Percentiles rank a stretch among this genome's conserved stretches.
Conservation (phyloP, 1,140 invertebrate genomes). For the Pollicipes pollicipes region DNA sequence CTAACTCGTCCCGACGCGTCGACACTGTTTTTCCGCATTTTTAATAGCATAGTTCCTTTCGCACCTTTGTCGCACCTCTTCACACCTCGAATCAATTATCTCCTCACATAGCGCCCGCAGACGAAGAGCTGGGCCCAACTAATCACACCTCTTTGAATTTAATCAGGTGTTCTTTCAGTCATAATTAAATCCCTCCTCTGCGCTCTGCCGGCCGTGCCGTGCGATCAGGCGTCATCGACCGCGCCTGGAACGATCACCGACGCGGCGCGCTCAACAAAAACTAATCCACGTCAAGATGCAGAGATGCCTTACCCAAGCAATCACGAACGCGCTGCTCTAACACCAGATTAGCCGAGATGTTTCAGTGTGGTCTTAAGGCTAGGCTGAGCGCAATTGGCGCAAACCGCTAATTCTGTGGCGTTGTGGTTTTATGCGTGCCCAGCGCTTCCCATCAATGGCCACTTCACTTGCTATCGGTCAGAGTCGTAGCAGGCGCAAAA, state of each 20-base stretch:
- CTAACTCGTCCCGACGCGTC: not conserved
- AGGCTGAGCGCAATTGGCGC: not conserved
- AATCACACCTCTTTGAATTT: not conserved
- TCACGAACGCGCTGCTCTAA: not conserved
- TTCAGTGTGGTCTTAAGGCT: not conserved
- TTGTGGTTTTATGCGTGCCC: not conserved
- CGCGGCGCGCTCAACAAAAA: not conserved
- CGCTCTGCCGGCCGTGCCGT: not conserved
- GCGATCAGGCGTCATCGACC: not conserved
- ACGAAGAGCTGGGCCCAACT: not conserved
- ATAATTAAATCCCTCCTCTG: not conserved
- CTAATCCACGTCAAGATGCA: conserved; percentile 1
- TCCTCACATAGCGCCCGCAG: not conserved
- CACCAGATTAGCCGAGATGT: not conserved
- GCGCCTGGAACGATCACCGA: not conserved
- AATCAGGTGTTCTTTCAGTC: not conserved
- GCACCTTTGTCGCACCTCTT: not conserved
- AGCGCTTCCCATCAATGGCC: not conserved
- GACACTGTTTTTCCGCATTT: not conserved
- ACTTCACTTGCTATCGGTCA: not conserved
- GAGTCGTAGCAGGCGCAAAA: not conserved
- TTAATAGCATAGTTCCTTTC: not conserved
- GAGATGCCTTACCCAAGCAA: not conserved
- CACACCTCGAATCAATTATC: not conserved
- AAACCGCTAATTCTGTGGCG: not conserved